A percentile compares a stretch with the other conserved stretches of the same genome.
Evolutionary conservation across 2,888 invertebrate species (phyloP).

Genomic region (Ichneumoninae sp.): DNA sequence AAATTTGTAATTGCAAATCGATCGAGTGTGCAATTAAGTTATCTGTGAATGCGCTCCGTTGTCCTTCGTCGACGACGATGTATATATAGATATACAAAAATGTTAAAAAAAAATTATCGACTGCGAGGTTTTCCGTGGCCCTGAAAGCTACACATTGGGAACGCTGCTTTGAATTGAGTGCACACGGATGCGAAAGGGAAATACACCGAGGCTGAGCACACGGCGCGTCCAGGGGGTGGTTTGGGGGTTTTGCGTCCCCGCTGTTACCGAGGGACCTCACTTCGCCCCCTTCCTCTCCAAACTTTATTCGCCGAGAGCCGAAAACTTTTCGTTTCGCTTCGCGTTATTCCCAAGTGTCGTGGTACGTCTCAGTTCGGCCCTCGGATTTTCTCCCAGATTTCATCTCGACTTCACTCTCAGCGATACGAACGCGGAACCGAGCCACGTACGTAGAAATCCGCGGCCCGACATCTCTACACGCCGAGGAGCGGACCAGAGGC

Average conservation of each 20-base stretch:
- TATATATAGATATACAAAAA: not conserved
- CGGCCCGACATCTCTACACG: not conserved
- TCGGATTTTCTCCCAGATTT: slow-evolving; percentile 12
- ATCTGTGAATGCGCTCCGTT: not conserved
- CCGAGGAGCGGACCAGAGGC: not conserved
- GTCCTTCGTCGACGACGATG: not conserved
- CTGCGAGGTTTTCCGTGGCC: not conserved
- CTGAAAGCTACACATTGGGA: not conserved
- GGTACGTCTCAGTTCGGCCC: slow-evolving; percentile 10
- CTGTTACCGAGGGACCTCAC: slow-evolving; percentile 49
- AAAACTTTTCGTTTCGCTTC: slow-evolving; percentile 62
- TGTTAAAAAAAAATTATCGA: not conserved
- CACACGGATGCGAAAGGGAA: not conserved
- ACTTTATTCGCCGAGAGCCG: slow-evolving; percentile 54
- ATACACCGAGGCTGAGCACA: slow-evolving; percentile 1
- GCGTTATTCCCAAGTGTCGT: slow-evolving; percentile 37
- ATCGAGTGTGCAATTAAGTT: not conserved
- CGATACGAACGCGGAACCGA: not conserved
- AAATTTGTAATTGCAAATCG: slow-evolving; percentile 23
- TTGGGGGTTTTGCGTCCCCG: slow-evolving; percentile 34
- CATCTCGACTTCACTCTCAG: not conserved
- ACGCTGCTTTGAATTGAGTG: not conserved
- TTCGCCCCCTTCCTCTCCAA: not conserved
- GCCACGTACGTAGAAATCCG: not conserved
- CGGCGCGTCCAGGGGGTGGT: slow-evolving; percentile 12